phyloP scores from a whole-genome alignment of 2,113 vertebrate genomes.

The Bos javanicus region DNA sequence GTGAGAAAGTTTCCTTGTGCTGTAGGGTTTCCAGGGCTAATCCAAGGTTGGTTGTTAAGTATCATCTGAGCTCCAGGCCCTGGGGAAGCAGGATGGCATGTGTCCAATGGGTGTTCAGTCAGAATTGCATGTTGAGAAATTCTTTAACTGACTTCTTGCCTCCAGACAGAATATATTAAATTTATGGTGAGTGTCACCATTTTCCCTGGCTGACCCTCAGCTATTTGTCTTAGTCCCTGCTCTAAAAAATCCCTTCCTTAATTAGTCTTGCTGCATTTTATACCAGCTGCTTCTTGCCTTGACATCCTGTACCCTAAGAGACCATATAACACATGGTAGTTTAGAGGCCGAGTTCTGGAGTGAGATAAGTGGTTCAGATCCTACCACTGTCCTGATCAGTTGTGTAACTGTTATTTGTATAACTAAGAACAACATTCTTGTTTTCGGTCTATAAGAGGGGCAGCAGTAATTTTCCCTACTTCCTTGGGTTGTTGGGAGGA shows the following conservation, averaged over 20 bases:
- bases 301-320: background rate
- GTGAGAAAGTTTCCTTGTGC: background rate
- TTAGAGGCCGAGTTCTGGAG: background rate
- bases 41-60: background rate
- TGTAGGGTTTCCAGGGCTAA: background rate
- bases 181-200: background rate
- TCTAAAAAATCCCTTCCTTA: slow-evolving; percentile 25
- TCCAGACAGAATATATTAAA: slow-evolving; percentile 35
- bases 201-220: background rate
- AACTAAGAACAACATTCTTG: background rate
- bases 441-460: background rate
- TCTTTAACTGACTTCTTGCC: slow-evolving; percentile 24
- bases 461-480: background rate
- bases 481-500: background rate
- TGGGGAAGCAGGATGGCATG: background rate
- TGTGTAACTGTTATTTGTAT: background rate
- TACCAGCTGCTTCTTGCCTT: background rate
- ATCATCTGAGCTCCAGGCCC: background rate
- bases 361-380: background rate
- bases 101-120: background rate
- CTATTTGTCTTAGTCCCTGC: background rate
- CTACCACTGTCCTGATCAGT: background rate
- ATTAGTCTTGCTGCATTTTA: background rate
- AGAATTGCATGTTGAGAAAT: background rate
- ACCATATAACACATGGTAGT: background rate